A percentile compares a stretch with the other conserved stretches of the same genome.
Conservation (phyloP, 2,888 invertebrate species). For the Polymixis lichenea region DNA sequence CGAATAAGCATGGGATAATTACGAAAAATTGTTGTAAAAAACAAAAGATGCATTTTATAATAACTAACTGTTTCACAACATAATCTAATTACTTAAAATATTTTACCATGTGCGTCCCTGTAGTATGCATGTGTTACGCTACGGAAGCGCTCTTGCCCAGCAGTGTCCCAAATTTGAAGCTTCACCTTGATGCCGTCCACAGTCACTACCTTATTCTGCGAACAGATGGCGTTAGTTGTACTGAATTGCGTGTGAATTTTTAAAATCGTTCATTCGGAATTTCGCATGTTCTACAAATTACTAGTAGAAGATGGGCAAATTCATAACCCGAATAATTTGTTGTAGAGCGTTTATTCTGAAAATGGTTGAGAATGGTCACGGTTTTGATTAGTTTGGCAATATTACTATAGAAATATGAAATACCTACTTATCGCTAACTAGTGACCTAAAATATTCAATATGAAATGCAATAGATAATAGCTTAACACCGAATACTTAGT, state of each 20-base stretch:
- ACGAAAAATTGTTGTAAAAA: neutral
- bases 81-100: neutral
- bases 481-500: no score
- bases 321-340: neutral
- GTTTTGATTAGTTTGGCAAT: no score
- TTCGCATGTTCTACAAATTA: neutral
- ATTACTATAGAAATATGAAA: no score
- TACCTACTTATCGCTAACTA: no score
- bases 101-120: slow-evolving; percentile 97
- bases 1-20: neutral
- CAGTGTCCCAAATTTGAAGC: slow-evolving; percentile 99
- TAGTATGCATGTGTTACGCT: slow-evolving; percentile 98
- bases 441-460: no score
- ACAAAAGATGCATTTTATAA: neutral
- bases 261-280: neutral
- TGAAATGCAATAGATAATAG: no score
- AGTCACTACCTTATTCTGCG: slow-evolving; percentile 95
- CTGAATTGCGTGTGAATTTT: slow-evolving; percentile 2
- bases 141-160: slow-evolving; percentile 98
- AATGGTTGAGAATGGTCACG: no score
- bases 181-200: slow-evolving; percentile 97
- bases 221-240: slow-evolving; percentile 87
- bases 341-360: no score
- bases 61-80: no score
- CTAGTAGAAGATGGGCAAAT: neutral